Conservation (phyloP, 2,888 invertebrate species). For the Chymomyza caudatula region DNA sequence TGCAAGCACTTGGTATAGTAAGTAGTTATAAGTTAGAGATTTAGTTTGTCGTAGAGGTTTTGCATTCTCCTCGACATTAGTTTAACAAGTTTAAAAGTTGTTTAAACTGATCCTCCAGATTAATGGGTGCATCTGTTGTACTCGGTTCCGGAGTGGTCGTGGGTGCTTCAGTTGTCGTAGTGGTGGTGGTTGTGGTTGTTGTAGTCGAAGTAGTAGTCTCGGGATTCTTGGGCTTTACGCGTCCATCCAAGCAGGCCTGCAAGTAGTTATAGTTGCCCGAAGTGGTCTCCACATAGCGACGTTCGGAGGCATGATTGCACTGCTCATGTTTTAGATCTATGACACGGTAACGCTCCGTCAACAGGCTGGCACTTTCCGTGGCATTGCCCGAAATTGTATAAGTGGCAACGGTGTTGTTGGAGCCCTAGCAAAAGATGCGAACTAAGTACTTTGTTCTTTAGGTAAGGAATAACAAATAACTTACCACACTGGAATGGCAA, state of each 20-base stretch:
- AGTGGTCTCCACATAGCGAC: conserved; percentile 59
- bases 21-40: neutral
- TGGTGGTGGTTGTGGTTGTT: conserved; percentile 39
- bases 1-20: neutral
- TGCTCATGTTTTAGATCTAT: conserved; percentile 65
- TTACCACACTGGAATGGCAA: conserved; percentile 66
- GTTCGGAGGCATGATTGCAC: conserved; percentile 58
- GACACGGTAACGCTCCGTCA: conserved; percentile 67
- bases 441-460: neutral
- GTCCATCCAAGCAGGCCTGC: conserved; percentile 67
- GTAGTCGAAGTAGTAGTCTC: conserved; percentile 26
- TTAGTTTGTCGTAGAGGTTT: neutral
- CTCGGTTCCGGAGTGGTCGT: conserved; percentile 31
- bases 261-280: conserved; percentile 66
- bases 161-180: conserved; percentile 43
- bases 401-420: conserved; percentile 64
- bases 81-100: conserved; percentile 67
- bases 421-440: conserved; percentile 44
- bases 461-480: conserved; percentile 15
- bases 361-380: conserved; percentile 53
- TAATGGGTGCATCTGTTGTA: conserved; percentile 35
- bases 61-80: conserved; percentile 35
- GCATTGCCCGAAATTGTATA: conserved; percentile 73
- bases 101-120: conserved; percentile 61
- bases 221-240: conserved; percentile 43